phyloP scores from a whole-genome alignment of 1,140 invertebrate genomes.

The Scaptomyza hsui region DNA sequence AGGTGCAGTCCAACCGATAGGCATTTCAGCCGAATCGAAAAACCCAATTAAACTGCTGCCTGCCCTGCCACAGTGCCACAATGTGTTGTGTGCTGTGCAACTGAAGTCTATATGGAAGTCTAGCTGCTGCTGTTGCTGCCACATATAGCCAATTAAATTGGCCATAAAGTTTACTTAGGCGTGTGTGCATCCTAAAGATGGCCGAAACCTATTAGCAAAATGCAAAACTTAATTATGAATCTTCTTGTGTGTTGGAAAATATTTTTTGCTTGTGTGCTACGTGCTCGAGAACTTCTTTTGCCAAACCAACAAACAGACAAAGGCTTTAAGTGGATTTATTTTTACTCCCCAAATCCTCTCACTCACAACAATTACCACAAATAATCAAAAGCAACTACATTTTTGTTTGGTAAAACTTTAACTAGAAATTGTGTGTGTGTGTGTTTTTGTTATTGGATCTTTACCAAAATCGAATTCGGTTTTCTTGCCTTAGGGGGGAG shows the following conservation, averaged over 20 bases:
- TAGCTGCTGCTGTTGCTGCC: background rate
- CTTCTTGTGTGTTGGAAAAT: conserved; percentile 22
- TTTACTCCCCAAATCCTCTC: no score
- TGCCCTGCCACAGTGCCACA: conserved; percentile 4
- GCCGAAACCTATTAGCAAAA: conserved; percentile 52
- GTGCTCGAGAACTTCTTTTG: conserved; percentile 13
- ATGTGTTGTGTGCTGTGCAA: conserved; percentile 8
- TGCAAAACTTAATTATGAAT: conserved; percentile 56
- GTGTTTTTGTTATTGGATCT: background rate
- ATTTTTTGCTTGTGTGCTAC: conserved; percentile 1
- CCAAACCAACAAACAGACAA: background rate
- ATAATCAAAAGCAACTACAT: conserved; percentile 19
- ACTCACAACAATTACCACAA: conserved; percentile 14
- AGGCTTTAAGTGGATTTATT: conserved; percentile 8
- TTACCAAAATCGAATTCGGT: no score
- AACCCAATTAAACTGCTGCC: conserved; percentile 72
- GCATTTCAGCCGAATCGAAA: conserved; percentile 38
- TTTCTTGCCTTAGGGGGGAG: background rate
- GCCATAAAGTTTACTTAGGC: conserved; percentile 54
- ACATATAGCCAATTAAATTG: conserved; percentile 63
- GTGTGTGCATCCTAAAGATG: conserved; percentile 35
- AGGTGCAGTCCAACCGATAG: conserved; percentile 19
- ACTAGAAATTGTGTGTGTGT: background rate
- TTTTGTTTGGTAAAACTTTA: conserved; percentile 16
- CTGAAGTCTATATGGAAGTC: conserved; percentile 9